Percentiles rank a stretch among this genome's conserved stretches.
Conservation (phyloP, 1,140 invertebrate genomes). For the Drosophila azteca region DNA sequence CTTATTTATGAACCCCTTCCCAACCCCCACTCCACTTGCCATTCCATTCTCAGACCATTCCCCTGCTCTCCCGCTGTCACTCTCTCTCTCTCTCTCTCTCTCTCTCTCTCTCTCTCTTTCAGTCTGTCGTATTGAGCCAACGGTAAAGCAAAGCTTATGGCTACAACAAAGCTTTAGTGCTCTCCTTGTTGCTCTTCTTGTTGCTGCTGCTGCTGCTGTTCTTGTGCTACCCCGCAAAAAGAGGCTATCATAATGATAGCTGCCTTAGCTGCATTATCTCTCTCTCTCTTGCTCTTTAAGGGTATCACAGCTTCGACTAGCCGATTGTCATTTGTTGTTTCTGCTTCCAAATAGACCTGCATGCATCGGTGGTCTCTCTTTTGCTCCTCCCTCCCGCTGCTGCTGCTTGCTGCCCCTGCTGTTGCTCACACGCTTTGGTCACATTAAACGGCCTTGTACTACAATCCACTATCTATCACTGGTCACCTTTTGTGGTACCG, state of each 20-base stretch:
- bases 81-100: background rate
- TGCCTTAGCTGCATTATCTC: no score
- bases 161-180: conserved; percentile 23
- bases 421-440: conserved; percentile 54
- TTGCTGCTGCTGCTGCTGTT: no score
- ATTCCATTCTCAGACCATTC: no score
- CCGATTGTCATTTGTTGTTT: conserved; percentile 5
- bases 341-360: conserved; percentile 47
- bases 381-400: background rate
- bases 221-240: no score
- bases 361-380: conserved; percentile 56
- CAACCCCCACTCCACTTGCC: background rate
- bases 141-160: conserved; percentile 38
- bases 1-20: conserved; percentile 36
- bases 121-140: conserved; percentile 50
- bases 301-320: background rate
- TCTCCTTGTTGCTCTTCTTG: conserved; percentile 5
- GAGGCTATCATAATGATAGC: no score
- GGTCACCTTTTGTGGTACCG: conserved; percentile 3
- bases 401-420: background rate
- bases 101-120: conserved; percentile 27
- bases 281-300: no score
- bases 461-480: conserved; percentile 33
- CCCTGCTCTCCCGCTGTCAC: background rate
- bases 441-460: conserved; percentile 75